phyloP scores from a whole-genome alignment of 2,888 invertebrate genomes.

The Tillus elongatus region DNA sequence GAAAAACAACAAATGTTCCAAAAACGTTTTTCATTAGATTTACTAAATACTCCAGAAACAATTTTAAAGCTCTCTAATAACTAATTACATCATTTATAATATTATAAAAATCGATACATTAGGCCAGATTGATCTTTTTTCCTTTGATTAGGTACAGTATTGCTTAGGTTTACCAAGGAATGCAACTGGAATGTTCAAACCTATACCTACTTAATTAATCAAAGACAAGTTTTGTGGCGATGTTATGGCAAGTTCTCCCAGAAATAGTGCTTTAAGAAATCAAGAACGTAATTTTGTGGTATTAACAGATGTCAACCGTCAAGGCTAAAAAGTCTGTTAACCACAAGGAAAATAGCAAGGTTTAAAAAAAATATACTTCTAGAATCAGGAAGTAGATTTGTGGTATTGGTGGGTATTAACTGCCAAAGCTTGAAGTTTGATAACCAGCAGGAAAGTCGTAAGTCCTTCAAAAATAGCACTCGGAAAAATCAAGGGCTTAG shows the following conservation, averaged over 20 bases:
- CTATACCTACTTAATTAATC: background rate
- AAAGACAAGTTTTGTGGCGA: background rate
- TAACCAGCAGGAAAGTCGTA: no score
- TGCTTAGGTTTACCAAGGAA: slow-evolving; percentile 33
- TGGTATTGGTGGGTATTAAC: no score
- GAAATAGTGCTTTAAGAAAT: background rate
- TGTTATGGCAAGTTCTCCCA: background rate
- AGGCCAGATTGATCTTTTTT: slow-evolving; percentile 26
- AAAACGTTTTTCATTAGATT: slow-evolving; percentile 12
- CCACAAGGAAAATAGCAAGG: no score
- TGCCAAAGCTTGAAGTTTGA: no score
- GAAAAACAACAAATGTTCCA: slow-evolving; percentile 20
- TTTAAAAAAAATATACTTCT: no score
- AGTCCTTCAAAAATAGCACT: no score
- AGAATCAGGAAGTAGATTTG: no score
- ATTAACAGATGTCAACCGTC: no score
- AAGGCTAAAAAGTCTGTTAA: no score
- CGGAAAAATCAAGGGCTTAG: no score
- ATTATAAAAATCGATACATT: slow-evolving; percentile 27
- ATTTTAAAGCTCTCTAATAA: slow-evolving; percentile 19
- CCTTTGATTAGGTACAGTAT: slow-evolving; percentile 30
- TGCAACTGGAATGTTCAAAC: slow-evolving; percentile 32
- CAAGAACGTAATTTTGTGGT: background rate
- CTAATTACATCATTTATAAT: slow-evolving; percentile 28
- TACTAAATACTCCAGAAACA: slow-evolving; percentile 13